A percentile compares a stretch with the other conserved stretches of the same genome.
Evolutionary conservation across 2,113 vertebrate genomes (phyloP).

Genomic region (Rattus norvegicus): GRCr8 NC_086024.1:30766001-30766500

Average conservation of each 20-base stretch:
- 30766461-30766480: background rate
- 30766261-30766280: background rate
- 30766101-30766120: background rate
- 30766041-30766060: background rate
- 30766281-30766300: background rate
- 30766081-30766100: background rate
- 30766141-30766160: background rate
- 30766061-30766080: background rate
- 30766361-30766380: background rate
- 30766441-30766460: background rate
- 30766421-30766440: background rate
- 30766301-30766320: background rate
- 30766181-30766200: background rate
- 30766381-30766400: background rate
- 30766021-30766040: constrained; percentile 83
- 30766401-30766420: background rate
- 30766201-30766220: background rate
- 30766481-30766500: background rate
- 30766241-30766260: background rate
- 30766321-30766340: background rate
- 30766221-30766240: background rate
- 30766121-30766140: background rate
- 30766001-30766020: constrained; percentile 75
- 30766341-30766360: background rate
- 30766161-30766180: background rate